phyloP scores from a whole-genome alignment of 2,888 invertebrate genomes.

The Macrophya annulata region DNA sequence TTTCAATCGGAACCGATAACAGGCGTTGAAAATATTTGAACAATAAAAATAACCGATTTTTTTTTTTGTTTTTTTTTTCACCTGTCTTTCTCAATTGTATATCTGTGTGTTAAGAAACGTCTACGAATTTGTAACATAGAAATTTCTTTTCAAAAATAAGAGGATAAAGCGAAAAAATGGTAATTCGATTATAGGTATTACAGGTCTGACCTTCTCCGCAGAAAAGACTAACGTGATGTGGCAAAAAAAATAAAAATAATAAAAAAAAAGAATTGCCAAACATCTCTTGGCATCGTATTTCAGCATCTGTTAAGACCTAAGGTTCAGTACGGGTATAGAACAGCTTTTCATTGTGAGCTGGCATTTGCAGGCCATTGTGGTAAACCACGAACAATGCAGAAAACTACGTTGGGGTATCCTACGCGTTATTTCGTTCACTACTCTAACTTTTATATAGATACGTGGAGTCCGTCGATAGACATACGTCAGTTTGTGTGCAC shows the following conservation, averaged over 20 bases:
- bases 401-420: constrained; percentile 56
- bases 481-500: constrained; percentile 25
- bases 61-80: constrained; percentile 1
- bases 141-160: constrained; percentile 12
- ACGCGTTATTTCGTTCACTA: constrained; percentile 2
- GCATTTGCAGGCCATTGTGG: constrained; percentile 78
- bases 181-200: constrained; percentile 15
- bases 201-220: constrained; percentile 54
- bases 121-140: not conserved
- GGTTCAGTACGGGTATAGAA: constrained; percentile 62
- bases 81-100: constrained; percentile 14
- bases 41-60: constrained; percentile 20
- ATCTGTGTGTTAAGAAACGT: not conserved
- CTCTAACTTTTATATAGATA: constrained; percentile 28
- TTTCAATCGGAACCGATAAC: constrained; percentile 12
- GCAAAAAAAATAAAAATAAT: constrained; percentile 42
- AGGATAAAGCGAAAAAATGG: constrained; percentile 20
- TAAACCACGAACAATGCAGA: constrained; percentile 75
- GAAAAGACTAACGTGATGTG: constrained; percentile 60
- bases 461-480: not conserved
- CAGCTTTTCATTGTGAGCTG: constrained; percentile 75
- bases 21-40: not conserved
- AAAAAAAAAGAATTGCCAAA: constrained; percentile 64
- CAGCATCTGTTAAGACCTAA: constrained; percentile 75
- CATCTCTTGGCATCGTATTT: constrained; percentile 74